Evolutionary conservation across 2,797 vertebrate species (phyloP).

Genomic region (Pterois miles): DNA sequence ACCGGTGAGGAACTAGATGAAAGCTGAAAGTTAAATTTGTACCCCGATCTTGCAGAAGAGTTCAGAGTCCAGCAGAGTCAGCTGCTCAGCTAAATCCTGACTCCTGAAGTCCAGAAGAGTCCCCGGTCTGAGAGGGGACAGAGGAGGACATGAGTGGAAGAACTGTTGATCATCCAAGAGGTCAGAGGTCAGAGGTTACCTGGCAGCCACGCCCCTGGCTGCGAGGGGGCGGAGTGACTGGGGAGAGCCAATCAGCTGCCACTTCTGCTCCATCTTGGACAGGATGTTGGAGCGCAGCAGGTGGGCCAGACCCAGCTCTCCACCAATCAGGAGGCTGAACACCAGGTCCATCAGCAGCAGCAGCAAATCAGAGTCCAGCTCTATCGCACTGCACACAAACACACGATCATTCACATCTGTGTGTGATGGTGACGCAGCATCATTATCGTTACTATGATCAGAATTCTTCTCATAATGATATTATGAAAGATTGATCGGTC

Average conservation of each 20-base stretch:
- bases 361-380: conserved; percentile 88
- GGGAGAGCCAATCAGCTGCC: conserved; percentile 86
- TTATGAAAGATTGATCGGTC: too few relatives aligned
- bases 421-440: too few relatives aligned
- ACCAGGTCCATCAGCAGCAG: conserved; percentile 89
- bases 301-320: conserved; percentile 86
- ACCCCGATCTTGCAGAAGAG: conserved; percentile 93
- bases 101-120: conserved; percentile 92
- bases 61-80: conserved; percentile 90
- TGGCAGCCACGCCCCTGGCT: conserved; percentile 87
- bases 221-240: conserved; percentile 89
- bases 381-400: conserved; percentile 79
- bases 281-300: conserved; percentile 89
- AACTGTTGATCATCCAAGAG: neutral
- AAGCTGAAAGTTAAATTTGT: neutral
- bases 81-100: conserved; percentile 91
- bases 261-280: conserved; percentile 87
- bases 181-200: conserved; percentile 72
- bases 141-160: rapidly evolving
- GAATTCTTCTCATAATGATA: too few relatives aligned
- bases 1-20: neutral
- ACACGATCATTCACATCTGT: neutral
- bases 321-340: conserved; percentile 85
- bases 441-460: too few relatives aligned
- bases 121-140: conserved; percentile 82